Percentiles rank a stretch among this genome's conserved stretches.
Conservation (phyloP, 23 tunicate genomes). For the Clavelina lepadiformis region DNA sequence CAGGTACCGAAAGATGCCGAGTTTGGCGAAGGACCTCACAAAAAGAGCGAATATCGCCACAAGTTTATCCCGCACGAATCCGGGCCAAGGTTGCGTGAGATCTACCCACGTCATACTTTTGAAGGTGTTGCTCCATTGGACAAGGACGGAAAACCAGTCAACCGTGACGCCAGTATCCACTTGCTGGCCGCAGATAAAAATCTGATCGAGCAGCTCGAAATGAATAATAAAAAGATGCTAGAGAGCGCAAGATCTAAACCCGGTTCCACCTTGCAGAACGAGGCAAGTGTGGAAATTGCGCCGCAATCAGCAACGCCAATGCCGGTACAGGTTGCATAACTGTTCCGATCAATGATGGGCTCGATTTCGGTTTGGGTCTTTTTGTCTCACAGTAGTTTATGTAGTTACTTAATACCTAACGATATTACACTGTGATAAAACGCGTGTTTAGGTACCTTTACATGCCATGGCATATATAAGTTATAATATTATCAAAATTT, state of each 20-base stretch:
- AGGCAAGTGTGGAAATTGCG: conserved; percentile 51
- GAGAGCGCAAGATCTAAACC: background rate
- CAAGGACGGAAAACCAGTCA: conserved; percentile 41
- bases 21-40: conserved; percentile 19
- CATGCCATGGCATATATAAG: too few relatives aligned
- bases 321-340: too few relatives aligned
- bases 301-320: background rate
- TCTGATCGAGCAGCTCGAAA: background rate
- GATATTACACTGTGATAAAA: too few relatives aligned
- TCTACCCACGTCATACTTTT: conserved; percentile 59
- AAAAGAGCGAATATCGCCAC: conserved; percentile 37
- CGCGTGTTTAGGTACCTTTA: too few relatives aligned
- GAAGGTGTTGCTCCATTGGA: conserved; percentile 35
- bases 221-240: background rate
- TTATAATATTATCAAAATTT: too few relatives aligned
- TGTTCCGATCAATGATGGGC: too few relatives aligned
- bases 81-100: conserved; percentile 17
- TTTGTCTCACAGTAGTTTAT: too few relatives aligned
- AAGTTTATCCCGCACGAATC: conserved; percentile 15
- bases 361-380: too few relatives aligned
- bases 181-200: background rate
- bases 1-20: conserved; percentile 2
- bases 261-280: conserved; percentile 5
- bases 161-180: conserved; percentile 46
- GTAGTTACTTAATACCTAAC: too few relatives aligned